Evolutionary conservation across 2,113 vertebrate genomes (phyloP), one percentile per base, ranked within the genome.

Genomic region (Anoura caudifer): DNA sequence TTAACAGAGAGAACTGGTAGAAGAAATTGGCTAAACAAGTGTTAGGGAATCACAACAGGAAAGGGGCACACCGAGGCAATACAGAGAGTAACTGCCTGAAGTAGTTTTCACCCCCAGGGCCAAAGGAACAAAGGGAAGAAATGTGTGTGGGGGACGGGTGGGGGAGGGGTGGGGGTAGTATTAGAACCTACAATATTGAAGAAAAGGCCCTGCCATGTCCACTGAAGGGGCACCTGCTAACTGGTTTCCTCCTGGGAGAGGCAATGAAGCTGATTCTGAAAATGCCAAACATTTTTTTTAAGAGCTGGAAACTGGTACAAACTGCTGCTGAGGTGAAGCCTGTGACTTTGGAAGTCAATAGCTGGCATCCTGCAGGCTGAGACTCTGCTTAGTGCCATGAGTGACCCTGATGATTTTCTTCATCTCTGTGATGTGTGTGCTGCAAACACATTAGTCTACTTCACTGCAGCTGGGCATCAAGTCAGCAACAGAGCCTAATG

Each of bases 191-290:
- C 47, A 33, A 41, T 33, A 43, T 41, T 69, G 69, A 81, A 84
- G 79, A 19, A 90, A 41, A 41, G 41, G n/a, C 43, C 47, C n/a
- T 50, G 26, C 6, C 26, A 1, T n/a, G n/a, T 11, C 65, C 54
- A 85, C 47, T 54, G 26, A 69, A 31, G 5, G 26, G 33, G 5
- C 0, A 7, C 28, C 16, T 75, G 26, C 20, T 36, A 38, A 41
- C 28, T 17, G 4, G n/a, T 14, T 14, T 5, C 16, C 33, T 28
- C 16, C 10, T 4, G 0, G 26, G 52, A 3, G 28, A 76, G 14
- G 52, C 20, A 22, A 5, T 19, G 31, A n/a, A 19, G n/a, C 33
- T 76, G 31, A 33, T 61, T 82, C 67, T 93, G 36, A 36, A 81
- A 43, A 31, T 52, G 11, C 16, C 31, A 16, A 50, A 52, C 31